Evolutionary conservation across 2,888 invertebrate species (phyloP).

Genomic region (Eupithecia abbreviata): DNA sequence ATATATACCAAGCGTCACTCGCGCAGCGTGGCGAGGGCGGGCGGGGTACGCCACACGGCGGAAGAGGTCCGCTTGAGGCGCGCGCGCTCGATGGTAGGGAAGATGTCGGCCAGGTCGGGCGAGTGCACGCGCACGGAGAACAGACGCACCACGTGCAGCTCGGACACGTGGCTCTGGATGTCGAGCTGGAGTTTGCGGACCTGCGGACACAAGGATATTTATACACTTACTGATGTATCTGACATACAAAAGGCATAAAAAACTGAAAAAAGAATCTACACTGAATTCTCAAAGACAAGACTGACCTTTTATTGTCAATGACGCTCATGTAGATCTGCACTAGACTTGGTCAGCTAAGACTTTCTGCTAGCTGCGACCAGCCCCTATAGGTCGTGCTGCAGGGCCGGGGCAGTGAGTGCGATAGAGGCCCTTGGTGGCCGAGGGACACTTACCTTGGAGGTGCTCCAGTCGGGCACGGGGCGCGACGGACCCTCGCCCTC

Average conservation of each 20-base stretch:
- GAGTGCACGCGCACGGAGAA: slow-evolving; percentile 85
- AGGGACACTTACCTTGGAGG: slow-evolving; percentile 57
- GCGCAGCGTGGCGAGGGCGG: slow-evolving; percentile 49
- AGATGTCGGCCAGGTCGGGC: slow-evolving; percentile 87
- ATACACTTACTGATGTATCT: no score
- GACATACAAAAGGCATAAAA: no score
- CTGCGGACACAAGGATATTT: background rate
- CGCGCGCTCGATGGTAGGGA: slow-evolving; percentile 86
- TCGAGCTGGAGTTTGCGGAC: slow-evolving; percentile 55
- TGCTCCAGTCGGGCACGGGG: slow-evolving; percentile 63
- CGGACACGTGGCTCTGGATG: slow-evolving; percentile 72
- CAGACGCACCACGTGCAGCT: slow-evolving; percentile 80
- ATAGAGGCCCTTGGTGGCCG: background rate
- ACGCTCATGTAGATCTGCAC: no score
- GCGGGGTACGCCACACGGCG: slow-evolving; percentile 89
- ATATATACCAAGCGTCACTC: slow-evolving; percentile 2
- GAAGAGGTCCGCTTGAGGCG: slow-evolving; percentile 88
- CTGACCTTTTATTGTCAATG: no score
- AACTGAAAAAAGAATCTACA: no score
- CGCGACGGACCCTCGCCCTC: slow-evolving; percentile 59
- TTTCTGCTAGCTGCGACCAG: no score
- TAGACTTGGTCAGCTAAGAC: no score
- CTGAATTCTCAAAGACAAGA: no score
- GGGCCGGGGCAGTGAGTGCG: no score
- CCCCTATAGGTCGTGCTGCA: no score